Conservation (phyloP, 2,797 vertebrate species). For the Micropoecilia bifurca region DNA sequence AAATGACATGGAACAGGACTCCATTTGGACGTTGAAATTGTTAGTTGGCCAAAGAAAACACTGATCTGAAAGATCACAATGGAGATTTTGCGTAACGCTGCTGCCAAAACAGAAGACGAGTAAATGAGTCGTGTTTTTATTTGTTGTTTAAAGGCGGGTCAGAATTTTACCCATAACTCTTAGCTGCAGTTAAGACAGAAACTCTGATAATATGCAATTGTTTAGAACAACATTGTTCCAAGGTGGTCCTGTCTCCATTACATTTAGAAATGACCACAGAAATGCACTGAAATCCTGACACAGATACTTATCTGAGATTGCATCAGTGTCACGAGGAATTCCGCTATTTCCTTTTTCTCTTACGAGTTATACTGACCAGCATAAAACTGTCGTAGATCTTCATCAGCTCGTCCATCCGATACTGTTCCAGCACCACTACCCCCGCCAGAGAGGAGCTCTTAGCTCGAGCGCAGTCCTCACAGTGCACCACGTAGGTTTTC, state of each 20-base stretch:
- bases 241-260: too few relatives aligned
- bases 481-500: slow-evolving; percentile 94
- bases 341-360: background rate
- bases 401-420: slow-evolving; percentile 97
- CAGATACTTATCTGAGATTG: background rate
- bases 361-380: slow-evolving; percentile 81
- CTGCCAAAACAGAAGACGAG: background rate
- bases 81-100: background rate
- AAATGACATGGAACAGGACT: background rate
- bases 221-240: background rate
- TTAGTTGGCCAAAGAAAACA: slow-evolving; percentile 1
- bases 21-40: slow-evolving; percentile 3
- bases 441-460: slow-evolving; percentile 81
- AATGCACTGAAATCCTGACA: background rate
- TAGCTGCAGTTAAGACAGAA: background rate
- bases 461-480: slow-evolving; percentile 89
- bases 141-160: background rate
- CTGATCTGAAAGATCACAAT: background rate
- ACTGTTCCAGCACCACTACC: slow-evolving; percentile 93
- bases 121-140: slow-evolving; percentile 8
- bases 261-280: background rate
- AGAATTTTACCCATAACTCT: background rate
- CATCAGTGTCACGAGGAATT: too few relatives aligned
- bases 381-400: slow-evolving; percentile 89
- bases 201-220: background rate